Base-by-base conservation (phyloP, 2,888 invertebrate genomes). In the Polietes domitor region DNA sequence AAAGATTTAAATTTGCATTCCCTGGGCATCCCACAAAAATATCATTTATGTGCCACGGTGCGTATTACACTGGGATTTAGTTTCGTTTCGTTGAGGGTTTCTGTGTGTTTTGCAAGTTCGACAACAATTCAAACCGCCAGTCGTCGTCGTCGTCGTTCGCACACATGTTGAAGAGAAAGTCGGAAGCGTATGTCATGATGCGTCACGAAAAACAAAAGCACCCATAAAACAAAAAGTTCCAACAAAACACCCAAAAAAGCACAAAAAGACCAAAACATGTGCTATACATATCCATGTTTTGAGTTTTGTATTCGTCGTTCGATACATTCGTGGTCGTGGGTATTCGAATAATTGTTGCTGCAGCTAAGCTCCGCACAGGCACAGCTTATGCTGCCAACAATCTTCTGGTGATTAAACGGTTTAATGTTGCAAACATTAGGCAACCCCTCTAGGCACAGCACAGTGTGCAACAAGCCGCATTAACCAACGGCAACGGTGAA, bases 181-280 rank as follows among this genome's bases (percentile, higher is more conserved):
- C 84, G 84, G 84, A 84, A 84, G 81, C 84, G 76, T 79, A 72
- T 81, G 78, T 81, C 81, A 43, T 73, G 84, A 81, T 81, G 84
- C 84, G 78, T 81, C 84, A 81, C 84, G 84, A 84, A 81, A 78
- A 81, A 28, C 68, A n/a, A 80, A 73, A 79, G 55, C 53, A n/a
- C n/a, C 61, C 15, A 43, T 41, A 41, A 41, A 43, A 53, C 37
- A 19, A 21, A 65, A 63, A 32, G 10, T 15, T 61, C 32, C 65
- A 65, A 43, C 28, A 61, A 68, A 68, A 43, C 41, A 43, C 7
- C 47, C 47, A 68, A 41, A 65, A 37, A 24, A 10, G 41, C 19
- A 41, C 17, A 63, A 32, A 63, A 37, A 63, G 1, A 2, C 53
- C 53, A 58, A 28, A 61, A 61, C 61, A 19, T 61, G 24, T 24